Conservation (phyloP, 2,113 vertebrate species). For the Embiotoca jacksoni region DNA sequence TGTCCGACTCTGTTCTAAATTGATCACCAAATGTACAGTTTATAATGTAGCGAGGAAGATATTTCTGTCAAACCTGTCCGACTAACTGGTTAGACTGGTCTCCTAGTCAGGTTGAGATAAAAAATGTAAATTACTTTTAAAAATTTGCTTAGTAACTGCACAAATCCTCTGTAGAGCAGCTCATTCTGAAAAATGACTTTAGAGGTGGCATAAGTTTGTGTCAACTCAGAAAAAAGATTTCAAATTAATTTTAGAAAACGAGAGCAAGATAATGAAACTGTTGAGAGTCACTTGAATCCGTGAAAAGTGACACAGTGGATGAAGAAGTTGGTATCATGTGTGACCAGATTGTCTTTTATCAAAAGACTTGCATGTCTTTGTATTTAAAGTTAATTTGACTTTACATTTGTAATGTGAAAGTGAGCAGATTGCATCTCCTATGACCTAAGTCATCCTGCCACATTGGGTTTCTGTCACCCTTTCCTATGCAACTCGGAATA, state of each 20-base stretch:
- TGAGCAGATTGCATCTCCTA: background rate
- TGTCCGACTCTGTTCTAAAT: background rate
- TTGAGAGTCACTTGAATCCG: background rate
- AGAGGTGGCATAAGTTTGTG: background rate
- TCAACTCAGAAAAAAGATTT: background rate
- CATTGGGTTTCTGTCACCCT: background rate
- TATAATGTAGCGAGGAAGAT: background rate
- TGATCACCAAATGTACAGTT: background rate
- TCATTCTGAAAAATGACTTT: background rate
- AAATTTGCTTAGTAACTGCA: background rate
- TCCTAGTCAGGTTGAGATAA: background rate
- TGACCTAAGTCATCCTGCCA: background rate
- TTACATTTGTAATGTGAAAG: background rate
- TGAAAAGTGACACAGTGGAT: too few relatives aligned
- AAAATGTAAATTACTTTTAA: conserved; percentile 13
- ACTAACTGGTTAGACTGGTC: conserved; percentile 25
- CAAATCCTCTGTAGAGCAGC: background rate
- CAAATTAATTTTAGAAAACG: too few relatives aligned
- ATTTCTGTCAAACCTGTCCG: conserved; percentile 1
- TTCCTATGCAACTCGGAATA: background rate
- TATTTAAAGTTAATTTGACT: conserved; percentile 2
- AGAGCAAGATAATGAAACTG: background rate
- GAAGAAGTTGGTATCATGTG: too few relatives aligned
- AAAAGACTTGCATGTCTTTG: background rate
- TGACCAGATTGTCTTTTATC: background rate